Evolutionary conservation across 2,797 vertebrate genomes (phyloP).

Genomic region (Nannoperca obscura): DNA sequence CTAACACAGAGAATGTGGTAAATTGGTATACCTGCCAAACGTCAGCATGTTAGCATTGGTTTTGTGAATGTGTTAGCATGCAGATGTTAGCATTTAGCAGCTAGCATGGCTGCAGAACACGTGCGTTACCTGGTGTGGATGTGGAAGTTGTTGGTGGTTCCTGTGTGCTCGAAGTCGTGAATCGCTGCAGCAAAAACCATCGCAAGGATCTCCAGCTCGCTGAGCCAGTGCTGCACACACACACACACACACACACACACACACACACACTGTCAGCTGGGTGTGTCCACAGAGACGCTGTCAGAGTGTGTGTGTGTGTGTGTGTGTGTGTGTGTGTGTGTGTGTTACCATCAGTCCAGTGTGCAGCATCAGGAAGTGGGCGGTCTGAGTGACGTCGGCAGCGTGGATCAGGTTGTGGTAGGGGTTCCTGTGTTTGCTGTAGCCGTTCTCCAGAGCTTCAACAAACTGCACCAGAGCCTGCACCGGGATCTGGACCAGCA

Average conservation of each 20-base stretch:
- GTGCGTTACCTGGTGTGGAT: conserved; percentile 92
- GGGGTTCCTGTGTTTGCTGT: conserved; percentile 97
- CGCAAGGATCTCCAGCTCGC: conserved; percentile 98
- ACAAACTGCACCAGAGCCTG: conserved; percentile 82
- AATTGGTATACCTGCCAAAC: not conserved
- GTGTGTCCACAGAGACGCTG: not conserved
- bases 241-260: conserved; percentile 38
- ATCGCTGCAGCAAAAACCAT: conserved; percentile 98
- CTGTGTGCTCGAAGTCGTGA: conserved; percentile 98
- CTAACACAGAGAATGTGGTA: not conserved
- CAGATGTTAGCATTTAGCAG: no score
- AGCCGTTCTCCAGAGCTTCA: conserved; percentile 85
- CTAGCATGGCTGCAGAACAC: not conserved
- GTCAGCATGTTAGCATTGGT: no score
- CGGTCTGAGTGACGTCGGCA: conserved; percentile 97
- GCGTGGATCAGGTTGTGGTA: conserved; percentile 98
- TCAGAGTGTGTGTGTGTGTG: no score
- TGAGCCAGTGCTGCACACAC: conserved; percentile 93
- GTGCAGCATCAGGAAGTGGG: conserved; percentile 97
- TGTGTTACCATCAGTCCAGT: conserved; percentile 96
- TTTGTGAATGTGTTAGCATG: no score
- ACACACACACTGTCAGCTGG: not conserved
- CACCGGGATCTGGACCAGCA: conserved; percentile 89
- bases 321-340: conserved; percentile 22
- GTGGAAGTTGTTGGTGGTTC: conserved; percentile 99